A percentile compares a stretch with the other conserved stretches of the same genome.
These are phyloP conservation scores for Empidonax traillii DNA, from an alignment of 2,113 vertebrate genomes.

Conservation along the genomic window DNA sequence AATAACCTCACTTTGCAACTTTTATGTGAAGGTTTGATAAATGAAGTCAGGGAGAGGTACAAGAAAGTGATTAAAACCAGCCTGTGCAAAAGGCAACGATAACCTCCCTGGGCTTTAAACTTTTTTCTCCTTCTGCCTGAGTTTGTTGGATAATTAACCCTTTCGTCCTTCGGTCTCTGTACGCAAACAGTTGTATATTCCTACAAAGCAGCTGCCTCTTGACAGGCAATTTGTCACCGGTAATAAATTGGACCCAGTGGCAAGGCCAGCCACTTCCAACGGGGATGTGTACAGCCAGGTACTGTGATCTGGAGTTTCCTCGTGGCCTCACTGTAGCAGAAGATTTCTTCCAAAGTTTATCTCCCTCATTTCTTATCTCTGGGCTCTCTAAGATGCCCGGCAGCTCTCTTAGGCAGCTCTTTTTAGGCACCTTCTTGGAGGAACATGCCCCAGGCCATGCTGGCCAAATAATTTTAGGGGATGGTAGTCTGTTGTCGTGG, in stretches of 20 bases:
- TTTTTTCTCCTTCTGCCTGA: slow-evolving; percentile 35
- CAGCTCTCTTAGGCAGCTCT: not conserved
- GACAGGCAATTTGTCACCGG: slow-evolving; percentile 14
- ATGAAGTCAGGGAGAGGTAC: slow-evolving; percentile 74
- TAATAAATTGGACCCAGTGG: not conserved
- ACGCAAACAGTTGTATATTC: slow-evolving; percentile 43
- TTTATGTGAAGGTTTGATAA: slow-evolving; percentile 80
- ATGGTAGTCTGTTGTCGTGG: not conserved
- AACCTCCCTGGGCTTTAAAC: slow-evolving; percentile 62
- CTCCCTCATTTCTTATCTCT: not conserved
- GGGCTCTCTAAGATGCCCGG: not conserved
- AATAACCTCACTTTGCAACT: slow-evolving; percentile 77
- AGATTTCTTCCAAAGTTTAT: not conserved
- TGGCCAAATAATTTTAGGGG: not conserved
- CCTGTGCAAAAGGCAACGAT: slow-evolving; percentile 65
- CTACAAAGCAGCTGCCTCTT: not conserved
- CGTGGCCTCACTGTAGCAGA: not conserved
- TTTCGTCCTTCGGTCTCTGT: slow-evolving; percentile 14
- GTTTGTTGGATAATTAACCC: slow-evolving; percentile 66
- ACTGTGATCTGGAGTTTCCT: not conserved
- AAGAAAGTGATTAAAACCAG: slow-evolving; percentile 82
- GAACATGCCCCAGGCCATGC: not conserved
- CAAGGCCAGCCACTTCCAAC: not conserved
- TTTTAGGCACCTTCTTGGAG: not conserved
- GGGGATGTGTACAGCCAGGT: not conserved